Base-by-base conservation (phyloP, 2,797 vertebrate genomes). In the Champsocephalus gunnari region DNA sequence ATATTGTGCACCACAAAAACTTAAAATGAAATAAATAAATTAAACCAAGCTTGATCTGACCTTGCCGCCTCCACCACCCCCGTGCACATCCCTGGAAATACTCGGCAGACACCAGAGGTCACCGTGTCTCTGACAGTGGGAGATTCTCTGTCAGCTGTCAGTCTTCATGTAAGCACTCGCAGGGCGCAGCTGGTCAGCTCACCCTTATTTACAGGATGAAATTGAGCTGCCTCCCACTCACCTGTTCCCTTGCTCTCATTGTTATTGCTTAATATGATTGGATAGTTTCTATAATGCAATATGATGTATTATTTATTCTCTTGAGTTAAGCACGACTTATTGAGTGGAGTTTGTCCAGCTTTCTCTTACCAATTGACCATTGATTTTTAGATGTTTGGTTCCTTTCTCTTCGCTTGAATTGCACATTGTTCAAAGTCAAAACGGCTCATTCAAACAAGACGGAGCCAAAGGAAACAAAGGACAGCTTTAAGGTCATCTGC, bases 101-200 rank as follows among this genome's bases (percentile, higher is more conserved):
- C 80, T 66, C 7, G 57, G 45, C 43, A 85, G 89, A 92, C 91
- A 82, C 74, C 64, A 24, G 86, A 86, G 92, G 92, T 93, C 92
- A 88, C 55, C 47, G 32, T 56, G 77, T 58, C 80, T 61, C 87
- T 77, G 87, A 85, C 81, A 69, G 66, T 86, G 76, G 87, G 43
- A 53, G 70, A 87, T 90, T 87, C 72, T 91, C 86, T 93, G 93
- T 90, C 93, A 94, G 92, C 93, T 94, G 94, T 94, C 93, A 94
- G 86, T 95, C 94, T 93, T 88, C 70, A 90, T 89, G 87, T 82
- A 78, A 80, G 80, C 84, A 65, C 83, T 79, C 59, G 73, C 75
- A 41, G 63, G 53, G 72, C 87, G 70, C 94, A 95, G 91, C 93
- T 95, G 94, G 84, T 89, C 88, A 75, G 76, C 66, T 79, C 79